Conservation (phyloP, 64 coral and sea anemone genomes). For the Actinia tenebrosa region DNA sequence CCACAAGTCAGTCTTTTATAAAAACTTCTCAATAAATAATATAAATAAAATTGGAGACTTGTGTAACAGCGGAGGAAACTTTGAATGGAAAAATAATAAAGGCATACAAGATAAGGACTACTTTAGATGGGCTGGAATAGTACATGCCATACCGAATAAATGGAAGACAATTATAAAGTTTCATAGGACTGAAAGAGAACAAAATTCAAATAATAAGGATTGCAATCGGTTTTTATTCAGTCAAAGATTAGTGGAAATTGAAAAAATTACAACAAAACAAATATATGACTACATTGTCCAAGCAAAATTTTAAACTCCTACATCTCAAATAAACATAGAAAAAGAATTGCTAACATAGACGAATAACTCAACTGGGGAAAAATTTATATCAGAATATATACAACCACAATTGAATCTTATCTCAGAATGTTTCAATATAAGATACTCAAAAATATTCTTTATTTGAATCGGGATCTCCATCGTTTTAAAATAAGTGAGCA, state of each 20-base stretch:
- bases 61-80: too few relatives aligned
- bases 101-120: too few relatives aligned
- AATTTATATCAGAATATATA: neutral
- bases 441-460: constrained; percentile 1
- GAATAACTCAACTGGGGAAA: neutral
- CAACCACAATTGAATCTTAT: neutral
- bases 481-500: too few relatives aligned
- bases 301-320: neutral
- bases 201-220: too few relatives aligned
- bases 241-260: neutral
- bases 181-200: too few relatives aligned
- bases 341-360: neutral
- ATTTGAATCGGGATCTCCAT: neutral
- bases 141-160: too few relatives aligned
- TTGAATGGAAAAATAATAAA: too few relatives aligned
- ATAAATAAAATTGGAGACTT: too few relatives aligned
- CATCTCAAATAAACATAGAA: constrained; percentile 7
- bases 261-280: neutral
- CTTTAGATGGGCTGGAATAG: too few relatives aligned
- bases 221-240: neutral
- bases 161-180: too few relatives aligned
- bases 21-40: too few relatives aligned
- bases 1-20: too few relatives aligned
- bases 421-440: neutral
- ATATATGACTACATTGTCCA: neutral